Evolutionary conservation across 2,113 vertebrate genomes (phyloP).

Genomic region (Indri indri): DNA sequence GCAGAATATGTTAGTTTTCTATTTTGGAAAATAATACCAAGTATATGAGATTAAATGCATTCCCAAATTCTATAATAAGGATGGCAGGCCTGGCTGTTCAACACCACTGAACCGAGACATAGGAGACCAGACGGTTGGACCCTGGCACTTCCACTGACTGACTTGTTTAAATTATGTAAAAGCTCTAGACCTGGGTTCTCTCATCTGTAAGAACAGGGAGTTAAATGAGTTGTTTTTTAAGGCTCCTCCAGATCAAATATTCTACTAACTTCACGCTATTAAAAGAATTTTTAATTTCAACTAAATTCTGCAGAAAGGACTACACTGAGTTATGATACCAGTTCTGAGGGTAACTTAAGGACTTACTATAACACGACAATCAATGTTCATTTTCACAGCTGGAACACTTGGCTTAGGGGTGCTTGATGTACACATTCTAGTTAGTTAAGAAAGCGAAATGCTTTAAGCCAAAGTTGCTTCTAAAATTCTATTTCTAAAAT

Average conservation of each 20-base stretch:
- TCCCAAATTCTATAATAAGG: background rate
- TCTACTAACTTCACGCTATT: background rate
- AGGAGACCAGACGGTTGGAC: background rate
- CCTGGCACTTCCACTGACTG: background rate
- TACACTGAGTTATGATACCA: background rate
- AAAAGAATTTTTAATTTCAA: background rate
- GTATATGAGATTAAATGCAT: background rate
- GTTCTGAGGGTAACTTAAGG: background rate
- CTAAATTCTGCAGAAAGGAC: background rate
- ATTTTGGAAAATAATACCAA: background rate
- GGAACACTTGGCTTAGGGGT: background rate
- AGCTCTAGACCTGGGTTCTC: background rate
- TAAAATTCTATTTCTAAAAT: constrained; percentile 31
- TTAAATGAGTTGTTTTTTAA: background rate
- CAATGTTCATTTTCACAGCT: background rate
- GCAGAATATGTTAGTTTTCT: background rate
- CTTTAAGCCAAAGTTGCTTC: background rate
- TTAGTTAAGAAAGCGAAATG: background rate
- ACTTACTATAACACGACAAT: background rate
- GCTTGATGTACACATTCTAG: background rate
- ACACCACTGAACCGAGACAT: background rate
- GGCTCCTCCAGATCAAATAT: background rate
- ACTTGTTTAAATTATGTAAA: background rate
- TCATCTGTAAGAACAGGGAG: background rate
- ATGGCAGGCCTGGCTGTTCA: background rate